phyloP scores from a whole-genome alignment of 2,888 invertebrate genomes.

The Ornithoptera alexandrae region DNA sequence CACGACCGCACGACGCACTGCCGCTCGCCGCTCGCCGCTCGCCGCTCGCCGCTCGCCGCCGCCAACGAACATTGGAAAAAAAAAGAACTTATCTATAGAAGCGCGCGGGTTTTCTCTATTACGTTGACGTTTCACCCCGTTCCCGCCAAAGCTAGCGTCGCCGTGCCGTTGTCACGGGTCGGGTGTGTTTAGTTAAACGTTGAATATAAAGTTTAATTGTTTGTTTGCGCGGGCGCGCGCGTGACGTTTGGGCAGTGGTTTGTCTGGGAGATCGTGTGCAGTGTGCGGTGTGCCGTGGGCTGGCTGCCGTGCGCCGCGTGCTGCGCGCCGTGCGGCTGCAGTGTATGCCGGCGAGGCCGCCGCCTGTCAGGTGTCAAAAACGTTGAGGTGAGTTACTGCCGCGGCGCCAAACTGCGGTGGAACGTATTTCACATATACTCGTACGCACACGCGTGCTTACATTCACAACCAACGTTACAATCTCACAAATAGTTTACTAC shows the following conservation, averaged over 20 bases:
- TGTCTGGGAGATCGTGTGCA: neutral
- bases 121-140: neutral
- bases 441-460: too few species aligned
- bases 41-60: neutral
- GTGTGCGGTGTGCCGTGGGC: constrained; percentile 38
- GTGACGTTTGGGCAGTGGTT: constrained; percentile 12
- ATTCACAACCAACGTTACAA: too few species aligned
- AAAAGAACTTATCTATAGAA: neutral
- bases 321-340: constrained; percentile 42
- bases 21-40: constrained; percentile 1
- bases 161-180: too few species aligned
- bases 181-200: too few species aligned
- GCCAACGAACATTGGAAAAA: constrained; percentile 2
- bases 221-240: neutral
- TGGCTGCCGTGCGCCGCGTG: too few species aligned
- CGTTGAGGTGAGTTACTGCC: constrained; percentile 59
- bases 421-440: neutral
- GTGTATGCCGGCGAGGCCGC: constrained; percentile 47
- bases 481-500: too few species aligned
- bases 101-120: neutral
- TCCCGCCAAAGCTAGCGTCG: too few species aligned
- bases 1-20: constrained; percentile 3
- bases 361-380: constrained; percentile 66
- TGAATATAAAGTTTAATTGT: constrained; percentile 3
- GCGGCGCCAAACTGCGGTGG: constrained; percentile 35